Conservation (phyloP, 2,113 vertebrate species). For the Typhlomys cinereus region DNA sequence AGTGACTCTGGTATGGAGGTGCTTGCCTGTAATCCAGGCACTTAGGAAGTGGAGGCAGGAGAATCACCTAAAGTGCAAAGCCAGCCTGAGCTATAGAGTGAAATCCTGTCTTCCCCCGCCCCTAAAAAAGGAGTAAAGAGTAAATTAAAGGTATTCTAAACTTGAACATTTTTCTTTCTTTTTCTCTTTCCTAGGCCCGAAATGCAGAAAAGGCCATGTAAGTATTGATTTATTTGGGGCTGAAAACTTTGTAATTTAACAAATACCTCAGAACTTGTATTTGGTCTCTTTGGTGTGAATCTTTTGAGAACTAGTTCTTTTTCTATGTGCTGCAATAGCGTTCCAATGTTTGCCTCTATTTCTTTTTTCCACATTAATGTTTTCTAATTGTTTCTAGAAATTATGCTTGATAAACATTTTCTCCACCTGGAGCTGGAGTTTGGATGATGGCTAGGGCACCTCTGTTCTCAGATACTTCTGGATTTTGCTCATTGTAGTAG, state of each 20-base stretch:
- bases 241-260: neutral
- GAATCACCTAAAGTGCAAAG: no score
- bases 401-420: neutral
- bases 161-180: neutral
- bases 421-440: neutral
- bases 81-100: neutral
- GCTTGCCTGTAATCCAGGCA: no score
- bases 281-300: neutral
- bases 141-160: conserved; percentile 23
- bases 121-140: neutral
- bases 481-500: neutral
- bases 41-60: neutral
- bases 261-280: neutral
- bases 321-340: neutral
- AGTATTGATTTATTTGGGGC: conserved; percentile 81
- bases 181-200: conserved; percentile 87
- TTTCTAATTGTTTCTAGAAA: neutral
- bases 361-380: neutral
- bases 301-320: neutral
- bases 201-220: conserved; percentile 98
- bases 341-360: neutral
- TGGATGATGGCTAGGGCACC: neutral
- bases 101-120: neutral
- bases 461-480: neutral
- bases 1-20: neutral